Evolutionary conservation across 2,113 vertebrate species (phyloP), one percentile per base, ranked within the genome.

Genomic region (Thamnophis sirtalis): DNA sequence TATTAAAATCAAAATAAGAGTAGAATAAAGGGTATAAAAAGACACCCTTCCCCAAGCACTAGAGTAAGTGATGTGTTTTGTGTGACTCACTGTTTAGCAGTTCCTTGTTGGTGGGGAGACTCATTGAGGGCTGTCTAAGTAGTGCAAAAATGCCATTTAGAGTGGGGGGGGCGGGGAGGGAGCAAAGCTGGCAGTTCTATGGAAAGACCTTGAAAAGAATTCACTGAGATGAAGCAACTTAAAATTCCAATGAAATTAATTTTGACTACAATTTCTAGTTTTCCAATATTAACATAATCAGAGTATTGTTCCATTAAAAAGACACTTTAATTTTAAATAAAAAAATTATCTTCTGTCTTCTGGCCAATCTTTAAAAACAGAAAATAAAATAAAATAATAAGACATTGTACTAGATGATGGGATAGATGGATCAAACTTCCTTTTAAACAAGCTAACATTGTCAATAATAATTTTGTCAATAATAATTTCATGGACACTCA

Each of bases 381-480:
- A n/a, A 19, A 54, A 90, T 43, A 43, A 92, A 17, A 88, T 24
- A 92, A n/a, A 3, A 1, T 11, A 17, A n/a, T 2, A 28, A 50
- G 85, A 21, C 85, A 58, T 84, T 55, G 48, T 15, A 87, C 15
- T 51, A 51, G 2, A 9, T 53, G 9, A 22, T 38, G 19, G 2
- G 17, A 50, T 7, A 9, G 28, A 33, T 50, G 24, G 22, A 22
- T 38, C 85, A 80, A 73, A 54, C 28, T 19, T 91, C 19, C 26
- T 80, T 88, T 90, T 11, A 0, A 17, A 38, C 17, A 3, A 86
- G 21, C 10, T 92, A 33, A 33, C 15, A 53, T 53, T 10, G 4
- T 93, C 94, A 85, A 68, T 93, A 68, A 21, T 9, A 80, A 80
- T 80, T 80, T 80, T 80, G 73, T 43, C 33, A 38, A 80, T 80